Evolutionary conservation across 2,113 vertebrate genomes (phyloP).

Genomic region (Clinocottus analis): DNA sequence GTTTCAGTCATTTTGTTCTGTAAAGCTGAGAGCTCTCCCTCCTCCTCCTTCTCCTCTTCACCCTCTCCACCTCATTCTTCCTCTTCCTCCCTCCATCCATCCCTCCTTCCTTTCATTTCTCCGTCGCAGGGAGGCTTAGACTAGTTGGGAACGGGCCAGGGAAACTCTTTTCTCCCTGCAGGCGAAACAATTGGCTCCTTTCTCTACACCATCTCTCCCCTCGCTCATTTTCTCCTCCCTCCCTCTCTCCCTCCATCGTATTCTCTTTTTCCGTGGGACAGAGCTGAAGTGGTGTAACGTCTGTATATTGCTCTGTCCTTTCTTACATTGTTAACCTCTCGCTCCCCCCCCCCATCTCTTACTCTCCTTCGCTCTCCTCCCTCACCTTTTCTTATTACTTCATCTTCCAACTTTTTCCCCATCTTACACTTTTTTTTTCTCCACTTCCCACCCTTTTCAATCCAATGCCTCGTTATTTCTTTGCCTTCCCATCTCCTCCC

Average conservation of each 20-base stretch:
- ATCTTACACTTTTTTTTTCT: not conserved
- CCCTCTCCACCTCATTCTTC: conserved; percentile 40
- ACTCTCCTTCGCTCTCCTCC: not conserved
- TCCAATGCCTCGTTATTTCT: not conserved
- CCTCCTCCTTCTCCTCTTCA: not conserved
- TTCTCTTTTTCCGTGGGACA: conserved; percentile 50
- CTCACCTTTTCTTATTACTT: conserved; percentile 16
- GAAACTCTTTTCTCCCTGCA: conserved; percentile 64
- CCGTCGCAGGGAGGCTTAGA: conserved; percentile 59
- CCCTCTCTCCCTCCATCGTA: conserved; percentile 19
- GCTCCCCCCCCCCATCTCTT: not conserved
- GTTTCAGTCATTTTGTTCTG: conserved; percentile 40
- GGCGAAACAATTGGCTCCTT: conserved; percentile 71
- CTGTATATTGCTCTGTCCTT: conserved; percentile 33
- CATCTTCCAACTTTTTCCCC: not conserved
- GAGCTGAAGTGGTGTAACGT: conserved; percentile 24
- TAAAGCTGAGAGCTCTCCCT: conserved; percentile 30
- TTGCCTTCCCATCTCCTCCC: not conserved
- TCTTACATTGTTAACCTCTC: not conserved
- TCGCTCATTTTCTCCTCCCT: conserved; percentile 58
- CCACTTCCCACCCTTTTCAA: not conserved
- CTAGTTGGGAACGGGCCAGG: conserved; percentile 70
- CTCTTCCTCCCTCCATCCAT: conserved; percentile 43
- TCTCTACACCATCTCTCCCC: conserved; percentile 60
- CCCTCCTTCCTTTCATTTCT: conserved; percentile 59